Evolutionary conservation across 2,888 invertebrate genomes (phyloP).

Genomic region (Coecobrya sp.): DNA sequence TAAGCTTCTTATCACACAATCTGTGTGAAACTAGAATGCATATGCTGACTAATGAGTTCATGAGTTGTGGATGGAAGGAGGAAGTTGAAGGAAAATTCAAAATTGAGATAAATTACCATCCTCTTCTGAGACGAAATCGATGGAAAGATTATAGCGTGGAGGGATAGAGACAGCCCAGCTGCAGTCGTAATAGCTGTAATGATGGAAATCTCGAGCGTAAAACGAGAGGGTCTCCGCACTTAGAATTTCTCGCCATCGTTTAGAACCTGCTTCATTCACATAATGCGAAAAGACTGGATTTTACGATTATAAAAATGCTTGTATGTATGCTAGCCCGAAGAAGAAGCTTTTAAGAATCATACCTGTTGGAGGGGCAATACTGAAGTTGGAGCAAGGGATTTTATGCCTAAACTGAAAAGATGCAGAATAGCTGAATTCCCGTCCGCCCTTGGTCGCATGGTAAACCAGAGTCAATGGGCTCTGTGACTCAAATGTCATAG

Average conservation of each 20-base stretch:
- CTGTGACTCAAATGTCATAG: conserved; percentile 85
- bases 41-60: neutral
- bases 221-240: conserved; percentile 77
- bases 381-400: conserved; percentile 85
- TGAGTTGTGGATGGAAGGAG: neutral
- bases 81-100: conserved; percentile 22
- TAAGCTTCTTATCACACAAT: neutral
- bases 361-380: conserved; percentile 84
- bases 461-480: conserved; percentile 85
- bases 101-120: conserved; percentile 81
- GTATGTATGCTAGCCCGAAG: too few relatives aligned
- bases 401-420: conserved; percentile 83
- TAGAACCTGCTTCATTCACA: conserved; percentile 80
- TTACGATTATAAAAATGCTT: conserved; percentile 21
- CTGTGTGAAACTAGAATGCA: conserved; percentile 4
- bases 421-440: conserved; percentile 85
- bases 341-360: neutral
- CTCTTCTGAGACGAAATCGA: conserved; percentile 85
- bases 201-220: conserved; percentile 74
- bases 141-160: conserved; percentile 83
- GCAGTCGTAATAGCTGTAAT: conserved; percentile 85
- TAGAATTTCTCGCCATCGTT: conserved; percentile 85
- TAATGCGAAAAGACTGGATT: neutral
- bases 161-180: conserved; percentile 84
- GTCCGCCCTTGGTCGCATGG: conserved; percentile 84